Evolutionary conservation across 2,113 vertebrate genomes (phyloP).

Genomic region (Scolopax mira): DNA sequence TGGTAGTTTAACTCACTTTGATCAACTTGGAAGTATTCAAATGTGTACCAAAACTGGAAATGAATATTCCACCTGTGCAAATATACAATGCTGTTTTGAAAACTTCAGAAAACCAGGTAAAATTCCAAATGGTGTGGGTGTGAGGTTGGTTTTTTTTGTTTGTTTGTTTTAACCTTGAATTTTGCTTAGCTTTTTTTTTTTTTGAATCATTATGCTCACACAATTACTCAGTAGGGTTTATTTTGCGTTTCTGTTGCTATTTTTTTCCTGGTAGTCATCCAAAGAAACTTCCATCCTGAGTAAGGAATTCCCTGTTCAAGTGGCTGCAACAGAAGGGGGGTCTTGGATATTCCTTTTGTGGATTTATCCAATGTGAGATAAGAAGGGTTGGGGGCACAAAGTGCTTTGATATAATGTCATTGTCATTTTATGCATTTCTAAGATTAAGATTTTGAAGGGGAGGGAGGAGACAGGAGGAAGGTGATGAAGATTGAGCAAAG

Average conservation of each 20-base stretch:
- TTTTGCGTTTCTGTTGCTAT: background rate
- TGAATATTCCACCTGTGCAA: background rate
- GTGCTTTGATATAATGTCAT: background rate
- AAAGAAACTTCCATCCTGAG: background rate
- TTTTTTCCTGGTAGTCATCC: background rate
- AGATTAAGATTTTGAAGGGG: background rate
- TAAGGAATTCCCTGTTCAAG: background rate
- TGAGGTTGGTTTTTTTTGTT: background rate
- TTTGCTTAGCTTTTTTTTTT: background rate
- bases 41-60: background rate
- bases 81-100: background rate
- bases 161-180: background rate
- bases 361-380: accelerated
- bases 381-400: background rate
- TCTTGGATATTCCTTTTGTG: background rate
- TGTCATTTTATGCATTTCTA: background rate
- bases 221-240: background rate
- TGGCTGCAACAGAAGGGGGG: background rate
- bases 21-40: background rate
- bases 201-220: background rate
- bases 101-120: background rate
- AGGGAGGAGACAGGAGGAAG: background rate
- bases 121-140: background rate
- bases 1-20: background rate
- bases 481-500: too few relatives aligned